Evolutionary conservation across 2,797 vertebrate species (phyloP), one percentile per base, ranked within the genome.

Genomic region (Odontamblyopus rebecca): DNA sequence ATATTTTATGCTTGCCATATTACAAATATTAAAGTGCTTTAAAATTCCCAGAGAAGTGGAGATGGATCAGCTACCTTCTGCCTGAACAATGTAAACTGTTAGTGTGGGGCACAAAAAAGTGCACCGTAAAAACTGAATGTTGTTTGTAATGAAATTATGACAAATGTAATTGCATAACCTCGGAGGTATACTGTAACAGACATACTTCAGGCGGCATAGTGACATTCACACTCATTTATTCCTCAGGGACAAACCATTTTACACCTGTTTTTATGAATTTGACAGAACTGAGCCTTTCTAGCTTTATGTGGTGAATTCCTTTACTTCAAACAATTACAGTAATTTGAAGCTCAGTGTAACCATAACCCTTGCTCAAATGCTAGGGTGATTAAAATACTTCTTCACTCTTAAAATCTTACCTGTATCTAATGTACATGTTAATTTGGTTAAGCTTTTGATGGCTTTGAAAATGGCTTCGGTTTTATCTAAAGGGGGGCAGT

Each of bases 361-460:
- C 27, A 61, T 18, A 7, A 30, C 1, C 15, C 6, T 32, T 61
- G 23, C 6, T 32, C 27, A 38, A 38, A 38, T 38, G 35, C 35
- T 38, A 38, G 35, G 35, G 8, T 38, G 8, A 38, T 38, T 51
- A 9, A 61, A 74, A 57, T 78, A 77, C n/a, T 30, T 44, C 7
- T 7, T 7, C 7, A 69, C 73, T 70, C 69, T 23, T 65, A 15
- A 30, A 61, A 53, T 70, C 41, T 30, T 72, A 74, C 76, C 69
- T 76, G 50, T 72, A 64, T 80, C 73, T 78, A 76, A 75, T 64
- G 73, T 78, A 81, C 77, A n/a, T 76, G 61, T 61, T 64, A 66
- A 82, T 80, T 69, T 71, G 72, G 60, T 82, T 83, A 76, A 80
- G 71, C 57, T 81, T 86, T 68, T 75, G 81, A 82, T 78, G 61